Percentiles rank a stretch among this genome's conserved stretches.
Evolutionary conservation across 2,888 invertebrate species (phyloP).

Genomic region (Meliscaeva auricollis): DNA sequence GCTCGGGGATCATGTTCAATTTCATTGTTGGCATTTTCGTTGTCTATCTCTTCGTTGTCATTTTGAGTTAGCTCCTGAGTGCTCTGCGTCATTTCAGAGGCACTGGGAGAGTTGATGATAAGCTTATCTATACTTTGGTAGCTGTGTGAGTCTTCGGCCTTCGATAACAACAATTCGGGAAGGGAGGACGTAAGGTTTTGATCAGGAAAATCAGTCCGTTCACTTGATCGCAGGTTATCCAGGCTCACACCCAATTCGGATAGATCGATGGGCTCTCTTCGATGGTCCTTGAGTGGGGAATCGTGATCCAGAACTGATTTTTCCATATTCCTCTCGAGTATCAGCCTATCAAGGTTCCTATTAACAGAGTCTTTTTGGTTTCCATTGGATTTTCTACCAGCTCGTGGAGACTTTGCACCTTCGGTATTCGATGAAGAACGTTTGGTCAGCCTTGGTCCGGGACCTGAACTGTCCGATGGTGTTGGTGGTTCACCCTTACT

Average conservation of each 20-base stretch:
- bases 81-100: conserved; percentile 82
- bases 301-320: conserved; percentile 80
- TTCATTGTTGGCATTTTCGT: conserved; percentile 80
- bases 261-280: conserved; percentile 87
- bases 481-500: conserved; percentile 96
- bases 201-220: conserved; percentile 83
- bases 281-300: conserved; percentile 85
- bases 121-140: conserved; percentile 83
- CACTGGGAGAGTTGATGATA: conserved; percentile 82
- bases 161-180: conserved; percentile 85
- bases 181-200: conserved; percentile 86
- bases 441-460: conserved; percentile 86
- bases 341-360: conserved; percentile 84
- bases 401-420: conserved; percentile 84
- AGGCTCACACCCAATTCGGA: conserved; percentile 85
- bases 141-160: conserved; percentile 82
- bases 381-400: conserved; percentile 79
- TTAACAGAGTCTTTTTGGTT: conserved; percentile 85
- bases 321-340: conserved; percentile 80
- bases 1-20: conserved; percentile 75
- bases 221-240: conserved; percentile 85
- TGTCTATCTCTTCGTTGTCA: conserved; percentile 74
- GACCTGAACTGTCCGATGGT: conserved; percentile 92
- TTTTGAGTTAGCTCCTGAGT: conserved; percentile 82
- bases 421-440: conserved; percentile 84